phyloP scores from a whole-genome alignment of 1,140 invertebrate species.

The Epicauta chinensis region DNA sequence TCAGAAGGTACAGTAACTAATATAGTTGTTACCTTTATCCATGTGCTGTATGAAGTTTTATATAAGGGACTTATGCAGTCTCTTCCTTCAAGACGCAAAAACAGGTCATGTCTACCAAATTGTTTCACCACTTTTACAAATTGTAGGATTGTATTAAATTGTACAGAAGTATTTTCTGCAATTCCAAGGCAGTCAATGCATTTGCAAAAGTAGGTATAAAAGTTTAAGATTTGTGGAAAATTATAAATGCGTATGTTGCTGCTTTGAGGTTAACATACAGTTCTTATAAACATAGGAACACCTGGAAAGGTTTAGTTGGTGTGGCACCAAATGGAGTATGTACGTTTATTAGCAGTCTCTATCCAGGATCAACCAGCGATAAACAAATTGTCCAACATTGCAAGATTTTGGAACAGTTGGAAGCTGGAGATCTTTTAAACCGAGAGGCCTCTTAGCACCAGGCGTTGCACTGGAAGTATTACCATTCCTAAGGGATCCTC shows the following conservation, averaged over 20 bases:
- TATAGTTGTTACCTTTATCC: conserved; percentile 6
- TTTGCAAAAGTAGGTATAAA: too few relatives aligned
- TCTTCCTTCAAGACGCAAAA: conserved; percentile 2
- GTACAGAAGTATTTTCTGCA: conserved; percentile 17
- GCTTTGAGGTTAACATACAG: too few relatives aligned
- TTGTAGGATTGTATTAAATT: conserved; percentile 26
- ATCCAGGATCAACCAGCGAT: conserved; percentile 24
- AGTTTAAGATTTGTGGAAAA: too few relatives aligned
- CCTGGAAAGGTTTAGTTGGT: conserved; percentile 19
- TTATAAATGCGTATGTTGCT: too few relatives aligned
- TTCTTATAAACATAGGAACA: conserved; percentile 21
- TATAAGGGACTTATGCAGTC: not conserved
- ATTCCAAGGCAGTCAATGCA: conserved; percentile 15
- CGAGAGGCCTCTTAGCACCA: too few relatives aligned
- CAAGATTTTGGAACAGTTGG: conserved; percentile 11
- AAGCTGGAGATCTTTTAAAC: conserved; percentile 20
- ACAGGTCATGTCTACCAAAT: conserved; percentile 14
- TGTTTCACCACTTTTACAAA: conserved; percentile 24
- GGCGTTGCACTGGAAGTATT: conserved; percentile 26
- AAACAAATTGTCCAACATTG: conserved; percentile 15
- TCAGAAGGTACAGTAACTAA: conserved; percentile 1
- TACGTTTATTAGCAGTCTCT: conserved; percentile 22
- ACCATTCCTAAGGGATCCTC: too few relatives aligned
- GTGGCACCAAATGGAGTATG: conserved; percentile 26
- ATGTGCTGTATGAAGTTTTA: conserved; percentile 8